phyloP scores from a whole-genome alignment of 2,797 vertebrate species.

The Discoglossus pictus region DNA sequence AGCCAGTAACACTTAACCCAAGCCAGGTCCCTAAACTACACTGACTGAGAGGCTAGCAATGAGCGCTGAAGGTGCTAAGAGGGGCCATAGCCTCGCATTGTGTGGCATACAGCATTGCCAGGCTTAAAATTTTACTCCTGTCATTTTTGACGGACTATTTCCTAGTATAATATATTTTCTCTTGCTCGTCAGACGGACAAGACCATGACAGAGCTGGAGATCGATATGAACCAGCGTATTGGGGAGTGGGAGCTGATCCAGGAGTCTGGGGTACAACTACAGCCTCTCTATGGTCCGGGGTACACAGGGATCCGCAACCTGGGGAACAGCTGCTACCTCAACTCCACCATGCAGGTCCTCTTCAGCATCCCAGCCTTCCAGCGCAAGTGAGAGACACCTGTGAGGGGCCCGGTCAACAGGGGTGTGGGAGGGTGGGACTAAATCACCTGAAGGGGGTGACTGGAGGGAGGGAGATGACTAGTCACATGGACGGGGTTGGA shows the following conservation, averaged over 20 bases:
- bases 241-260: constrained; percentile 99
- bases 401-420: background rate
- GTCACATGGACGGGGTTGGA: background rate
- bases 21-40: no score
- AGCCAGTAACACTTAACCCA: no score
- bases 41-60: no score
- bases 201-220: constrained; percentile 98
- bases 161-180: no score
- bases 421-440: constrained; percentile 25
- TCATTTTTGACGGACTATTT: no score
- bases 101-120: no score
- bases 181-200: constrained; percentile 82
- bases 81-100: no score
- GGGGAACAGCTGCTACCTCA: constrained; percentile 99
- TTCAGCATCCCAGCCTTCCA: constrained; percentile 98
- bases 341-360: constrained; percentile 99
- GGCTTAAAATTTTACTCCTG: no score
- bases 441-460: background rate
- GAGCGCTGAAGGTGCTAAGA: no score
- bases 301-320: constrained; percentile 96
- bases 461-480: background rate
- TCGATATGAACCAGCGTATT: constrained; percentile 96
- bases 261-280: constrained; percentile 89
- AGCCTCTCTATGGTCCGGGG: constrained; percentile 87
- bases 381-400: constrained; percentile 81